Conservation (phyloP, 2,113 vertebrate genomes). For the Rhynchomys soricoides region DNA sequence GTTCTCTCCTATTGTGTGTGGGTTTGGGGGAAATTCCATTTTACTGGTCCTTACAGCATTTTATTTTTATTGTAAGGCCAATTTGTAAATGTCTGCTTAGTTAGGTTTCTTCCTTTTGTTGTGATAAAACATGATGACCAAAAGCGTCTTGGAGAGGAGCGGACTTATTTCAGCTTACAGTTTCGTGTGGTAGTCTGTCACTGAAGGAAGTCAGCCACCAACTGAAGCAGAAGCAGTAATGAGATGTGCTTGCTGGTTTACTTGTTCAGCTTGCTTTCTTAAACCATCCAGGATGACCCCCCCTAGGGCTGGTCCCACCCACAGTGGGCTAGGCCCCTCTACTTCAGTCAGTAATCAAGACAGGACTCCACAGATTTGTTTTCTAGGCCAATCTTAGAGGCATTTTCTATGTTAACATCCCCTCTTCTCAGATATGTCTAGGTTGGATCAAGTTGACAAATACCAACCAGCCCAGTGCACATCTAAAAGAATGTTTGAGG, state of each 20-base stretch:
- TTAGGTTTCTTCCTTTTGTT: not conserved
- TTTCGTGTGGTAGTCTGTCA: too few relatives aligned
- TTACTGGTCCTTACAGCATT: not conserved
- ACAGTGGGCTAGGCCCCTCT: not conserved
- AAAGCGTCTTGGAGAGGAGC: not conserved
- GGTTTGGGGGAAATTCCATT: not conserved
- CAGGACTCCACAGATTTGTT: too few relatives aligned
- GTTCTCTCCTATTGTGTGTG: not conserved
- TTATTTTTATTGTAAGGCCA: not conserved
- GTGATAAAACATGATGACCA: not conserved
- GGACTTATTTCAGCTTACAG: not conserved
- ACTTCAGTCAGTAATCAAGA: not conserved
- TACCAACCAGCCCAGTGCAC: not conserved
- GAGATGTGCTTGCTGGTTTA: not conserved
- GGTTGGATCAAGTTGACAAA: not conserved
- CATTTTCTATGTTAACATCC: not conserved
- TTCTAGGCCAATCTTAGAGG: not conserved
- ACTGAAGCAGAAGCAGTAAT: not conserved
- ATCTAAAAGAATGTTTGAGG: not conserved
- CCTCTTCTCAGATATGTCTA: not conserved
- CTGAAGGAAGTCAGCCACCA: not conserved
- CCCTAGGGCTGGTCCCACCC: not conserved
- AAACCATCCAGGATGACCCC: not conserved
- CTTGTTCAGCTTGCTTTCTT: not conserved
- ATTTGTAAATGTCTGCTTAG: not conserved